Percentiles rank a stretch among this genome's conserved stretches.
Evolutionary conservation across 1,140 invertebrate species (phyloP).

Genomic region (Tribolium castaneum): DNA sequence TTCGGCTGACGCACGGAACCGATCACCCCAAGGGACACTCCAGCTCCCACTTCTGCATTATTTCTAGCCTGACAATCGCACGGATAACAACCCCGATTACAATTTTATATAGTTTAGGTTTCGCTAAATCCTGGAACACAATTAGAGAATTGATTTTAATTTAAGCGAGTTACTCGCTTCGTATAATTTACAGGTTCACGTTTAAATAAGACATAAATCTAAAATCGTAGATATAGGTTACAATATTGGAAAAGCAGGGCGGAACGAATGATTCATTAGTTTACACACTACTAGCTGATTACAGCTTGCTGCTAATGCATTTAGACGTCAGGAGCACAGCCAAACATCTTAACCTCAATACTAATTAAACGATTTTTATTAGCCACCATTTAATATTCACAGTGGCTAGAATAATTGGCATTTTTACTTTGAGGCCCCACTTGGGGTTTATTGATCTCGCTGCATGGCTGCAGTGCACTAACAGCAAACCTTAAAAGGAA

Average conservation of each 20-base stretch:
- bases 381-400: not conserved
- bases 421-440: not conserved
- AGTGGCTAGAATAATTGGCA: not conserved
- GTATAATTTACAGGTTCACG: slow-evolving; percentile 38
- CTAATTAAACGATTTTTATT: not conserved
- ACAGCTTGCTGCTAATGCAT: not conserved
- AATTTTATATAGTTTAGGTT: slow-evolving; percentile 21
- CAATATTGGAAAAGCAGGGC: slow-evolving; percentile 42
- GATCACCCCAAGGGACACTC: not conserved
- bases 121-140: slow-evolving; percentile 6
- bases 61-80: not conserved
- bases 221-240: slow-evolving; percentile 36
- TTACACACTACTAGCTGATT: slow-evolving; percentile 26
- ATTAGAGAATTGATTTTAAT: slow-evolving; percentile 37
- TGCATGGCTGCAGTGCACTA: not conserved
- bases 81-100: slow-evolving; percentile 15
- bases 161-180: slow-evolving; percentile 13
- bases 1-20: slow-evolving; percentile 3
- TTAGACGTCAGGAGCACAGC: not conserved
- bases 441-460: not conserved
- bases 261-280: slow-evolving; percentile 42
- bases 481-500: not conserved
- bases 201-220: slow-evolving; percentile 44
- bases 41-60: not conserved
- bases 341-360: not conserved